Evolutionary conservation across 2,888 invertebrate species (phyloP), one percentile per base, ranked within the genome.

Genomic region (Patella ulyssiponensis): DNA sequence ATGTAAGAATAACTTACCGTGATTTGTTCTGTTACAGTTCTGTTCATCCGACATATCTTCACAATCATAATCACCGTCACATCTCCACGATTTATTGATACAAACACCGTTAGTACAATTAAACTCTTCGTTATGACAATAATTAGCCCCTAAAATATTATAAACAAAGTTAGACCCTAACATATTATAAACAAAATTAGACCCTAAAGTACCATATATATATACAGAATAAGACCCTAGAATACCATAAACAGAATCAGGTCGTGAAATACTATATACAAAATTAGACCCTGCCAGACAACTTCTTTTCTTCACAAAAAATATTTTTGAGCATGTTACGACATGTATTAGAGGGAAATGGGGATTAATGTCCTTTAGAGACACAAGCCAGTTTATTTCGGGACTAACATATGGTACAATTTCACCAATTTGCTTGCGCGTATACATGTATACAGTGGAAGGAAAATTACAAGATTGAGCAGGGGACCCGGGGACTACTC

Each of bases 41-140:
- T 96, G 96, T 93, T 99, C 99, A 89, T 99, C 99, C 3, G 96
- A 96, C n/a, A 97, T 97, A 90, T 99, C 98, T 0, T 97, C 96
- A 91, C 99, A 99, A 91, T 99, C 98, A 89, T 97, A 97, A 90
- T 97, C 98, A 89, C 97, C 97, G 92, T 98, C 98, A 92, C 98
- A 98, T 0, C 95, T 93, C 97, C 97, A 97, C 56, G 93, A 90
- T 74, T 91, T 90, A 0, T 95, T 94, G 82, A 97, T 94, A 83
- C 90, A 90, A 23, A 84, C 76, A 0, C 87, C 87, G 81, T 87
- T 86, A 12, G 83, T 82, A 77, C 90, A 91, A 64, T 86, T 86
- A 76, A 91, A 90, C 79, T 90, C 87, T 58, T 86, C 89, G 52
- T 85, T 83, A 44, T 82, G 83, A 80, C 90, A 90, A 12, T 80